Evolutionary conservation across 2,888 invertebrate species (phyloP), one percentile per base, ranked within the genome.

Genomic region (Sinohyriopsis cumingii): DNA sequence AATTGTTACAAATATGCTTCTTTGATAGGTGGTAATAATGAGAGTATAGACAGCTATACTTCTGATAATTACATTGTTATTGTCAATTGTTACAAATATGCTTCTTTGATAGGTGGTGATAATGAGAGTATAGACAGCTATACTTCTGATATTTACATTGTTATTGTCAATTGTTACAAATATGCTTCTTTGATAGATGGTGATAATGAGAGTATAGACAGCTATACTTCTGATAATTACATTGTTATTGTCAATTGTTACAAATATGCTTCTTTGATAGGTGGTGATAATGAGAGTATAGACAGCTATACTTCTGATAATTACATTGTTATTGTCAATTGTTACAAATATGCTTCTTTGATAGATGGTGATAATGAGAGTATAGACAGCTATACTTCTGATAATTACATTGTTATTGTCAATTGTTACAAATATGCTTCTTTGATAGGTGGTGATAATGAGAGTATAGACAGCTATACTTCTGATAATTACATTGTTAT

Each of bases 191-290:
- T 73, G 67, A 22, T 59, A 82, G 84, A 81, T 64, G 67, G 71
- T 60, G 85, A 85, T 66, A 76, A 78, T 66, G 85, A 85, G 71
- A 85, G 85, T 67, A 65, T 82, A n/a, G n/a, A n/a, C n/a, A n/a
- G n/a, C 45, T 45, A 12, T 45, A 45, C 15, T 12, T 45, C 15
- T 15, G 45, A 12, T 45, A 45, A 15, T 45, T 45, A 45, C 12
- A 15, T 45, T 12, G 3, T 33, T 3, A 45, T 45, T 15, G 15
- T 45, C 15, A 15, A 15, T 45, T 12, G 3, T 45, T 45, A 45
- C 9, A 45, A 45, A 45, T 12, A 45, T 45, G 15, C 15, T 3
- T 45, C 45, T 45, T 59, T 73, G 67, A 22, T 59, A 82, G 84
- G 81, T 64, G 67, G 71, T 60, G 85, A 85, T 66, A 76, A 78